Evolutionary conservation across 2,797 vertebrate species (phyloP).

Genomic region (Xerus rutilus): DNA sequence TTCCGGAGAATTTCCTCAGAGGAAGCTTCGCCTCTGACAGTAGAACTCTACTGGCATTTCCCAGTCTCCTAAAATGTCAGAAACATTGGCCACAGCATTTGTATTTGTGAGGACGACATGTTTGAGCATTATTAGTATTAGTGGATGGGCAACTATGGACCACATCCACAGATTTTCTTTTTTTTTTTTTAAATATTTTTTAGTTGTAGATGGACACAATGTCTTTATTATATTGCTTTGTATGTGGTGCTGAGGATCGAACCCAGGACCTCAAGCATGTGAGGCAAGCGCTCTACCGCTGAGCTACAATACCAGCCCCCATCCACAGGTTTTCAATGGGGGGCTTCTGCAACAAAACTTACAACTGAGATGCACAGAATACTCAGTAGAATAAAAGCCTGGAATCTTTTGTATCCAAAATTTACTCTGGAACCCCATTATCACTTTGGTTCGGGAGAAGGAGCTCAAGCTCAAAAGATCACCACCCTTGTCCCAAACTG

Average conservation of each 20-base stretch:
- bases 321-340: neutral
- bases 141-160: neutral
- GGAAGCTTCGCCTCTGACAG: conserved; percentile 47
- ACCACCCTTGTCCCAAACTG: neutral
- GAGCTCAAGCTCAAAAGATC: neutral
- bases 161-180: too few relatives aligned
- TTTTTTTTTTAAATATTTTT: too few relatives aligned
- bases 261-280: too few relatives aligned
- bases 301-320: too few relatives aligned
- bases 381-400: conserved; percentile 23
- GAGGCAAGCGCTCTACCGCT: too few relatives aligned
- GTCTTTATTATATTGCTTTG: too few relatives aligned
- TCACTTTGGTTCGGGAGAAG: conserved; percentile 40
- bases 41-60: conserved; percentile 32
- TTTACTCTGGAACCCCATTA: conserved; percentile 7
- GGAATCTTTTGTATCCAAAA: conserved; percentile 45
- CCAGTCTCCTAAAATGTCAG: conserved; percentile 58
- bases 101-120: conserved; percentile 24
- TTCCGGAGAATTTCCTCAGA: conserved; percentile 68
- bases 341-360: conserved; percentile 20
- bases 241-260: too few relatives aligned
- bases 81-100: conserved; percentile 33
- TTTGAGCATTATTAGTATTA: conserved; percentile 19
- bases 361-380: neutral
- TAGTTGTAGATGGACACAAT: too few relatives aligned